A percentile compares a stretch with the other conserved stretches of the same genome.
Conservation (phyloP, 2,797 vertebrate species). For the Dendrocincla fuliginosa region DNA sequence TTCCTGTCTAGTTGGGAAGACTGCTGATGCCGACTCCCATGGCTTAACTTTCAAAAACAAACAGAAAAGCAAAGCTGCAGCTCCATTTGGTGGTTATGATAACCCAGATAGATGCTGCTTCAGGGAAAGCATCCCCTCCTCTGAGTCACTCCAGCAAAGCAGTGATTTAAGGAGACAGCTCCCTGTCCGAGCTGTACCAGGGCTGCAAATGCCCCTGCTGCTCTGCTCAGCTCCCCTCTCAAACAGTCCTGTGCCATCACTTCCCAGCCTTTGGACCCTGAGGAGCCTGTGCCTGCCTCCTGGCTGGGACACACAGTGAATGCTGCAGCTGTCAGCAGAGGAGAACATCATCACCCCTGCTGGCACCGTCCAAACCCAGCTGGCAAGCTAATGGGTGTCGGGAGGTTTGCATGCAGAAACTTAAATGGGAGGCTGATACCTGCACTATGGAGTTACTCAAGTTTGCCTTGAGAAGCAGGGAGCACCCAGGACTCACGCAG, state of each 20-base stretch:
- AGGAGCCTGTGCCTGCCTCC: background rate
- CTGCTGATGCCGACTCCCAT: background rate
- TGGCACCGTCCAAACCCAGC: background rate
- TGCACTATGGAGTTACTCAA: background rate
- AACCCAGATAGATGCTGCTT: background rate
- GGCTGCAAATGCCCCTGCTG: background rate
- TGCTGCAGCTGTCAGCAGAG: background rate
- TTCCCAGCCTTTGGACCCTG: background rate
- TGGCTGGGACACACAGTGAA: background rate
- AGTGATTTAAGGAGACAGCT: background rate
- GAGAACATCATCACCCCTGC: accelerated
- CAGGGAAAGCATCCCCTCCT: background rate
- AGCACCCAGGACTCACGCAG: accelerated
- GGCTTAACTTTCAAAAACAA: constrained; percentile 3
- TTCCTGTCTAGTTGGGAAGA: constrained; percentile 8
- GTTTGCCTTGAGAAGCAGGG: background rate
- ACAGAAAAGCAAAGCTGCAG: background rate
- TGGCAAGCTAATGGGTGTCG: accelerated
- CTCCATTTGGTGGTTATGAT: background rate
- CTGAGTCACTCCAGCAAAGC: background rate
- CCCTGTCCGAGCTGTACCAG: accelerated
- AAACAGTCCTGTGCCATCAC: background rate
- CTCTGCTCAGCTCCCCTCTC: background rate
- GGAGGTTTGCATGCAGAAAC: background rate
- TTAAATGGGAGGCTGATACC: background rate